Base-by-base conservation (phyloP, 2,888 invertebrate genomes). In the Cheilosia grossa region DNA sequence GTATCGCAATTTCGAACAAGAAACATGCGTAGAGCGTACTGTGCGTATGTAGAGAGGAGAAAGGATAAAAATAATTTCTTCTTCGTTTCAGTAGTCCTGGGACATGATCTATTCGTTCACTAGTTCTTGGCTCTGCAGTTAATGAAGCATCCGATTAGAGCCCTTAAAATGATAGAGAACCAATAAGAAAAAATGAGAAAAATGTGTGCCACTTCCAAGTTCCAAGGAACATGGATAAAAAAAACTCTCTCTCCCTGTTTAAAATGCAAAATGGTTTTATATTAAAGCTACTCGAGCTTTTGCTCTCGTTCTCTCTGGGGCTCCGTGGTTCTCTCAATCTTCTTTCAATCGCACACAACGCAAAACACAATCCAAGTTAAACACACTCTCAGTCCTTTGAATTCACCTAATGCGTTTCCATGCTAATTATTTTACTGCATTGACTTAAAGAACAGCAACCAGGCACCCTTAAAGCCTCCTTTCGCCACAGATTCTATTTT, bases 231-330 rank as follows among this genome's bases (percentile, higher is more conserved):
- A 19, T 33, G 6, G 24, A 59, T 24, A 33, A 13, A 49, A 51
- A 49, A 49, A 21, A 9, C 9, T 2, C 17, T 27, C 24, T 37
- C 24, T 19, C 49, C 42, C 64, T 44, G 37, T 27, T 42, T 64
- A 56, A 78, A 61, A 21, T 59, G 37, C 15, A 47, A 77, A 69
- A 44, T 37, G 30, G 37, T 69, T 53, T 61, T 44, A 49, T 42
- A 47, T 37, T 27, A 74, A 74, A 83, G 83, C 83, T 85, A 19
- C 17, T 1, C 6, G 44, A 80, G 75, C 80, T 80, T 85, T 80
- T 58, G 54, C 58, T 75, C 44, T 64, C 21, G n/a, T 51, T 64
- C 72, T 78, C 69, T 79, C 69, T 61, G n/a, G 17, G 21, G 27
- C 63, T 56, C 54, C 5, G 13, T 17, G 10, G 0, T 27, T 4